Evolutionary conservation across 1,140 invertebrate genomes (phyloP), one percentile per base, ranked within the genome.

Genomic region (Diplogasteroides magnus): DNA sequence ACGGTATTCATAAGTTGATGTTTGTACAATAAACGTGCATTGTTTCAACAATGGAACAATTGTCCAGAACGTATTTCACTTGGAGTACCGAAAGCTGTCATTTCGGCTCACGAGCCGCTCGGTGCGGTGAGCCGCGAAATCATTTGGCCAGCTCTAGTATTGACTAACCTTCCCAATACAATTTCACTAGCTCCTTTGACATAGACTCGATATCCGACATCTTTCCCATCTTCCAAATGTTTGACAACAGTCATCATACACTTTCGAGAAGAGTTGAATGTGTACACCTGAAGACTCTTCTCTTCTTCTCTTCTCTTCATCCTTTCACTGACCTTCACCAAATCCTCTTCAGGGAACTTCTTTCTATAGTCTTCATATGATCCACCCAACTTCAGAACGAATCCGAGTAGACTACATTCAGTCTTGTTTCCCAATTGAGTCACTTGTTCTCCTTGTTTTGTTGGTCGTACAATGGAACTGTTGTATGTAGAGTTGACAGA

Each of bases 181-280:
- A 82, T 83, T 65, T 82, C 80, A 25, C 79, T 78, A 37, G 80
- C 80, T 59, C 80, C 80, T 65, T 82, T 82, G 15, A 64, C 74
- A 31, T 80, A 83, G 1, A 82, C 68, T 57, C 80, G 65, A 31
- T 77, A 82, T 13, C 81, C 81, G 26, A 71, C 55, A 14, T 68
- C 61, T 23, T 66, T 72, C 23, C 83, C 72, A 77, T 89, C 87
- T 28, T 79, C 67, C 2, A 68, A 32, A 31, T 76, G 57, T 69
- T 82, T 68, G 66, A 82, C 79, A 0, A 82, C 80, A 15, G 80
- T 83, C 80, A 83, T 78, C 80, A 82, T 82, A 48, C 66, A 78
- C 65, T 82, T 82, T 2, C 80, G 73, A 13, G 80, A 79, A 1
- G 82, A 83, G 68, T 82, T 82, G 74, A 82, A 82, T 2, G 80